Conservation (phyloP, 2,113 vertebrate genomes). For the Etheostoma spectabile region DNA sequence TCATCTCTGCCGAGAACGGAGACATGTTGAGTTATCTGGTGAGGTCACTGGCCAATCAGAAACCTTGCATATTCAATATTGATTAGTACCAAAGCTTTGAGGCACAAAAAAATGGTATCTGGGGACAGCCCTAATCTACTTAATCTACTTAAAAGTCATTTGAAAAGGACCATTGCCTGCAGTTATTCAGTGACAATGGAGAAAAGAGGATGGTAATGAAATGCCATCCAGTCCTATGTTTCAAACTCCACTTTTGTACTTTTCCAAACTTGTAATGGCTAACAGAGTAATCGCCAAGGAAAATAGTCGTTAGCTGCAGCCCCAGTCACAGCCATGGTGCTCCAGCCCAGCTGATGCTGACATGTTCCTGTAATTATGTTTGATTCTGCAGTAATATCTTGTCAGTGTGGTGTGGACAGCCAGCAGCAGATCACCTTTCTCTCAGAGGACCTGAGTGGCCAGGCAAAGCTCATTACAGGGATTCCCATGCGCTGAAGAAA, state of each 20-base stretch:
- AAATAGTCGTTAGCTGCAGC: constrained; percentile 37
- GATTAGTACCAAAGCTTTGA: too few relatives aligned
- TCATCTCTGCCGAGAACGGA: too few relatives aligned
- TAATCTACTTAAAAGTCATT: constrained; percentile 64
- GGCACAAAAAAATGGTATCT: too few relatives aligned
- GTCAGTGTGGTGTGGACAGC: constrained; percentile 51
- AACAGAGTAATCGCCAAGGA: constrained; percentile 37
- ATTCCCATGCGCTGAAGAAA: constrained; percentile 43
- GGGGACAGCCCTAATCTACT: not conserved
- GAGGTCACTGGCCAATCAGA: too few relatives aligned
- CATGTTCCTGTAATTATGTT: constrained; percentile 66
- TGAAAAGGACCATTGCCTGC: constrained; percentile 52
- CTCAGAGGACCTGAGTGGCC: constrained; percentile 67
- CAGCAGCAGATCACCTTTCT: constrained; percentile 55
- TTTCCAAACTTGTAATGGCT: constrained; percentile 26
- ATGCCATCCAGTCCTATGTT: constrained; percentile 7
- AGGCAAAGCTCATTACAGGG: constrained; percentile 74
- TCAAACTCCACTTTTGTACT: constrained; percentile 23
- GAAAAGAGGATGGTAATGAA: constrained; percentile 38
- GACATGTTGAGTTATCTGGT: too few relatives aligned
- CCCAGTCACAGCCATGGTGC: constrained; percentile 3
- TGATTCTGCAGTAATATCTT: constrained; percentile 68
- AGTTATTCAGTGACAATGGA: constrained; percentile 31
- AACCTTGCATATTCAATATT: too few relatives aligned
- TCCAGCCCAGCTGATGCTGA: constrained; percentile 54